Evolutionary conservation across 2,888 invertebrate species (phyloP), one percentile per base, ranked within the genome.

Genomic region (Lasius fuliginosus): DNA sequence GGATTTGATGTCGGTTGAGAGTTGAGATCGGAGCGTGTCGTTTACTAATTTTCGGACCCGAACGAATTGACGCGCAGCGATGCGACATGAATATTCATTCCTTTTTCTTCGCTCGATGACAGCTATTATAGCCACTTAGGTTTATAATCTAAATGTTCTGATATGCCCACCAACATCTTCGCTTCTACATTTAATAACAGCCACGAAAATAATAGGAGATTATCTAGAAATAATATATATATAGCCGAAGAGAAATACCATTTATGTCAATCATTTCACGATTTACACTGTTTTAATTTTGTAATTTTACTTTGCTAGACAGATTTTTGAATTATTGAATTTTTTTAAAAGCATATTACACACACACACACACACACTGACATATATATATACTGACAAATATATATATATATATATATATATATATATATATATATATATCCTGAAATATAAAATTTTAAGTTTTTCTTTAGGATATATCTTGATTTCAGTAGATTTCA

Each of bases 81-180:
- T 36, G 56, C 58, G 58, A 79, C 27, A 77, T 79, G 81, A 81
- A 79, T 82, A 79, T 82, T 65, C 81, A 58, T 82, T 82, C 65
- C 77, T 81, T 64, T 81, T 62, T 65, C 42, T 77, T 79, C 33
- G 18, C 75, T 33, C 75, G 79, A 73, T 58, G 79, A 79, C 79
- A 79, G 79, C 79, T 79, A 79, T 79, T 79, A 79, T 74, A 79
- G 27, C 75, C 79, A 79, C 75, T 79, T 79, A 79, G 75, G 60
- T 46, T 60, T 79, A 79, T 79, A 79, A 79, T 79, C 75, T 60
- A 74, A 60, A 60, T 46, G 60, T 58, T 60, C 79, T 60, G 79
- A 74, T 60, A 74, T 74, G 79, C 76, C 42, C 33, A 74, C 79
- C 74, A 77, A 69, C 71, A 58, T 79, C 75, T 79, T 74, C 46